These are phyloP conservation scores for Myripristis murdjan DNA, from an alignment of 2,797 vertebrate genomes.

Conservation along the genomic window DNA sequence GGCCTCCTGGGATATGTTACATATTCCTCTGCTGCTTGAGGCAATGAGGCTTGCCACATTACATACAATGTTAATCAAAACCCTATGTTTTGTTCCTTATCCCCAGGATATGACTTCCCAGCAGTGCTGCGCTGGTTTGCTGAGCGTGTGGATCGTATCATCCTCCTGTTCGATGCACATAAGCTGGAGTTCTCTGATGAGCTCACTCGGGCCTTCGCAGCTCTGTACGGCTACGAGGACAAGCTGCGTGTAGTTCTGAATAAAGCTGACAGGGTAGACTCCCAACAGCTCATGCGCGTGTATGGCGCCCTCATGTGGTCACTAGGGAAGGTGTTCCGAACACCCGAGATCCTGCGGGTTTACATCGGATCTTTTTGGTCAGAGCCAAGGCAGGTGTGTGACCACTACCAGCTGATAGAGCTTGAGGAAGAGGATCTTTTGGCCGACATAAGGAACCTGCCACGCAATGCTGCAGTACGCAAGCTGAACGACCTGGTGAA, in stretches of 20 bases:
- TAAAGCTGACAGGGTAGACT: conserved; percentile 93
- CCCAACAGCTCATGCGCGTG: conserved; percentile 93
- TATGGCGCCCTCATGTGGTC: conserved; percentile 97
- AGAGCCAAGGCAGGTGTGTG: conserved; percentile 87
- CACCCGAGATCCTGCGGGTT: conserved; percentile 92
- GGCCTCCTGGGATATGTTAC: conserved; percentile 58
- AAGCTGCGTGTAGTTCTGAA: conserved; percentile 95
- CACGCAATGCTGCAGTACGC: conserved; percentile 89
- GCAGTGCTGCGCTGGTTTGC: conserved; percentile 93
- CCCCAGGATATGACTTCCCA: conserved; percentile 90
- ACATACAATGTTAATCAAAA: conserved; percentile 67
- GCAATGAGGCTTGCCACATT: conserved; percentile 43
- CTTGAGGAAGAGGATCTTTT: conserved; percentile 92
- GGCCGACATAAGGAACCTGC: conserved; percentile 92
- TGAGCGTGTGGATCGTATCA: conserved; percentile 92
- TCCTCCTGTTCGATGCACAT: conserved; percentile 94
- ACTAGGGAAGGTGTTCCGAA: conserved; percentile 92
- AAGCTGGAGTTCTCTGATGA: conserved; percentile 96
- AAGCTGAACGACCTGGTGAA: conserved; percentile 94
- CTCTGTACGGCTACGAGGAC: conserved; percentile 92
- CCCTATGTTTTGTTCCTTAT: conserved; percentile 55
- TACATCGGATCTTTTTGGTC: conserved; percentile 95
- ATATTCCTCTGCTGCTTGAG: conserved; percentile 47
- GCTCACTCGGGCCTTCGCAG: conserved; percentile 91
- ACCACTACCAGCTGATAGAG: conserved; percentile 91